Conservation (phyloP, 2,113 vertebrate species). For the Forbesichthys papilliferus region DNA sequence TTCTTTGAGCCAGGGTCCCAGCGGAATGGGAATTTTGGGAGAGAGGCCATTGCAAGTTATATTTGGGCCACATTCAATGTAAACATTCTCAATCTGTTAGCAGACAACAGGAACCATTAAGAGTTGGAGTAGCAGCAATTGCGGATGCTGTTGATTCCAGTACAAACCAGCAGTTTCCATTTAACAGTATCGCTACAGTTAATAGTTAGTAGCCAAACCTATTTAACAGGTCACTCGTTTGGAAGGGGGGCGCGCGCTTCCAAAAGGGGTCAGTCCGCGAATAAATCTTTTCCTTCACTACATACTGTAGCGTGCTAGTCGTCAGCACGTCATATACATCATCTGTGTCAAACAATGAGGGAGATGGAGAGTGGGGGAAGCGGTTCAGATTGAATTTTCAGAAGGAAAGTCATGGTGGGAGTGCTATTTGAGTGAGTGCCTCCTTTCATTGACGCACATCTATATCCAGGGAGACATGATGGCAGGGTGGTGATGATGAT, state of each 20-base stretch:
- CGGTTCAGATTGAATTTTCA: not conserved
- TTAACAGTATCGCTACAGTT: not conserved
- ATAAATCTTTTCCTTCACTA: slow-evolving; percentile 18
- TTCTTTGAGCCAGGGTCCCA: slow-evolving; percentile 40
- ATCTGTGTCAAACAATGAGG: slow-evolving; percentile 37
- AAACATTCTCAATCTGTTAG: slow-evolving; percentile 21
- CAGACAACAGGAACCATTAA: slow-evolving; percentile 42
- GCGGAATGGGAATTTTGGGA: slow-evolving; percentile 35
- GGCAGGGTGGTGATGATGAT: slow-evolving; percentile 40
- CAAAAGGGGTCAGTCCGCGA: slow-evolving; percentile 30
- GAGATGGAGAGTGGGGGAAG: not conserved
- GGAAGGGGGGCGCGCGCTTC: not conserved
- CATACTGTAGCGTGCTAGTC: slow-evolving; percentile 20
- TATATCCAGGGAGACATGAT: slow-evolving; percentile 61
- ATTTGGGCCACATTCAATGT: slow-evolving; percentile 50
- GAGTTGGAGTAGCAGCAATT: slow-evolving; percentile 16
- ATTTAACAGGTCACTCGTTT: not conserved
- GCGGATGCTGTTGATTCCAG: not conserved
- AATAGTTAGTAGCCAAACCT: not conserved
- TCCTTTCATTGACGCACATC: slow-evolving; percentile 68
- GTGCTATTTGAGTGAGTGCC: not conserved
- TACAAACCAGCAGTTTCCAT: not conserved
- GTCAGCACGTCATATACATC: slow-evolving; percentile 33
- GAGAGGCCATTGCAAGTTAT: slow-evolving; percentile 21
- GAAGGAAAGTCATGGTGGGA: not conserved